Evolutionary conservation across 2,797 vertebrate genomes (phyloP).

Genomic region (Sebastes umbrosus): DNA sequence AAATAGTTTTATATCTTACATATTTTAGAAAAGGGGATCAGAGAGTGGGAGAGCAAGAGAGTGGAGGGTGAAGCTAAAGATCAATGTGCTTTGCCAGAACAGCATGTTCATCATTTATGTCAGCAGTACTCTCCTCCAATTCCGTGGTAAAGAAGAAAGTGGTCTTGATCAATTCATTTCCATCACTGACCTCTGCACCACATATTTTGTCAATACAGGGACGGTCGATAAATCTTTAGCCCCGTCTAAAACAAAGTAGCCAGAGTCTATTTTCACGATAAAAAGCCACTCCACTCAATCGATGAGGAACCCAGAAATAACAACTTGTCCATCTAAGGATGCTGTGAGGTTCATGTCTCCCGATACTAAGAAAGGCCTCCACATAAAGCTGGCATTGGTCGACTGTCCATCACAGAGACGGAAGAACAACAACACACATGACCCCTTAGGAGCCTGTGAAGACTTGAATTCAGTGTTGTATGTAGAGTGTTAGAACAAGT

Average conservation of each 20-base stretch:
- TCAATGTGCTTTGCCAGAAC: background rate
- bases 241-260: constrained; percentile 20
- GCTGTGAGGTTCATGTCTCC: background rate
- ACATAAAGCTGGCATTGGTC: background rate
- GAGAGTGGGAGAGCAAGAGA: background rate
- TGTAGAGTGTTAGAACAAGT: background rate
- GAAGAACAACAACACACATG: background rate
- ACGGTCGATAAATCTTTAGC: constrained; percentile 47
- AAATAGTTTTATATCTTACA: background rate
- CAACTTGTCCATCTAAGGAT: background rate
- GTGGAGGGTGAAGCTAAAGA: background rate
- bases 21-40: background rate
- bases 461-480: background rate
- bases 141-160: background rate
- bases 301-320: constrained; percentile 38
- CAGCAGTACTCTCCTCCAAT: background rate
- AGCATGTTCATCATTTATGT: background rate
- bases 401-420: background rate
- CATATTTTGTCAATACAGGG: constrained; percentile 28
- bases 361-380: background rate
- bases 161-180: constrained; percentile 32
- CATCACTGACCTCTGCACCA: constrained; percentile 18
- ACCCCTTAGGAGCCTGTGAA: background rate
- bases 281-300: constrained; percentile 46
- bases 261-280: constrained; percentile 37